Evolutionary conservation across 2,113 vertebrate genomes (phyloP).

Genomic region (Pygoscelis antarcticus): DNA sequence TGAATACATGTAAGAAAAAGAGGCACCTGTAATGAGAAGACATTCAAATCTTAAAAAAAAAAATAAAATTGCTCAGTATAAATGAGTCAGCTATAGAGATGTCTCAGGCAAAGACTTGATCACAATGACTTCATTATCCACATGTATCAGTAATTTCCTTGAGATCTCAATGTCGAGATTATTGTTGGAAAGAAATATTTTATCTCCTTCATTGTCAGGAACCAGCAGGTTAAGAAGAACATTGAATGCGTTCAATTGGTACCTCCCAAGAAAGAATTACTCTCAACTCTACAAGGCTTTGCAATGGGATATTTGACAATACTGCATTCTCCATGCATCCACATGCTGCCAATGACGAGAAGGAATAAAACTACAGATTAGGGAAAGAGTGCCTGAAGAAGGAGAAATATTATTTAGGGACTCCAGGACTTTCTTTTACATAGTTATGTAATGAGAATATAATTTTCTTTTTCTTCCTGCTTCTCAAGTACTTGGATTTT

Average conservation of each 20-base stretch:
- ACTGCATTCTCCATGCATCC: neutral
- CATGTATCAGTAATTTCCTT: neutral
- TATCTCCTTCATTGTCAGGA: slow-evolving; percentile 1
- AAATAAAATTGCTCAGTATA: neutral
- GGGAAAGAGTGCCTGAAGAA: neutral
- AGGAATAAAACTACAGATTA: neutral
- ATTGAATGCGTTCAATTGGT: neutral
- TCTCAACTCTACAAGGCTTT: neutral
- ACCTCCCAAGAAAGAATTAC: neutral
- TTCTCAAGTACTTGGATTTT: neutral
- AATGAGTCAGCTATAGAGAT: neutral
- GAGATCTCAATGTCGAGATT: neutral
- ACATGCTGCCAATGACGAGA: neutral
- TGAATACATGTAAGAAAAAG: neutral
- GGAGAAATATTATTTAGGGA: neutral
- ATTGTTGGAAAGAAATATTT: slow-evolving; percentile 14
- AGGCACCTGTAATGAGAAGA: neutral
- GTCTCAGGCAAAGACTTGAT: neutral
- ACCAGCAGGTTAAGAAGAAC: neutral
- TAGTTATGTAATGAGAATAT: neutral
- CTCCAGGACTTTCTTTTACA: neutral
- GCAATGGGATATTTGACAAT: neutral
- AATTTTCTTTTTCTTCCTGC: neutral
- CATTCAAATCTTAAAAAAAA: neutral
- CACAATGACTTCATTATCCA: slow-evolving; percentile 31